Percentiles rank a stretch among this genome's conserved stretches.
Conservation (phyloP, 2,113 vertebrate genomes). For the Gopherus evgoodei region DNA sequence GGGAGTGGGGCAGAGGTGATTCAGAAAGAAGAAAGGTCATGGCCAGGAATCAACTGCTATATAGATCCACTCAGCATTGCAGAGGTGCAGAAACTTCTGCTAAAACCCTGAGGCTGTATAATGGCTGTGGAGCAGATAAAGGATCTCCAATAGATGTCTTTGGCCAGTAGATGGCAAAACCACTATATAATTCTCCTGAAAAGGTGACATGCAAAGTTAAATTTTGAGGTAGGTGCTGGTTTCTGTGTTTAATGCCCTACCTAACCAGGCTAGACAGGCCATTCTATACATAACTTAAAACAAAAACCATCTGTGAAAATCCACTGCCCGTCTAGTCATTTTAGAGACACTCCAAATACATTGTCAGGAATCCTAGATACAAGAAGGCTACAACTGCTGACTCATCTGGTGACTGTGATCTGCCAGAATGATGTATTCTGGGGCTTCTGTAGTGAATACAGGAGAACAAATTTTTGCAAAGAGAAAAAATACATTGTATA, state of each 20-base stretch:
- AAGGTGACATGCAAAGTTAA: accelerated
- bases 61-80: not conserved
- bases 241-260: not conserved
- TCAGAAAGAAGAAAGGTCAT: not conserved
- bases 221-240: accelerated
- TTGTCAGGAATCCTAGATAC: not conserved
- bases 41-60: not conserved
- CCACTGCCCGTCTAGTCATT: too few relatives aligned
- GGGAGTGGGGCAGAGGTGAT: not conserved
- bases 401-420: not conserved
- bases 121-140: not conserved
- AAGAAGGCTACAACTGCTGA: not conserved
- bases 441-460: not conserved
- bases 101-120: not conserved
- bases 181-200: not conserved
- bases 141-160: accelerated
- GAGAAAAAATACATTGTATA: not conserved
- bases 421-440: not conserved
- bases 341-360: not conserved
- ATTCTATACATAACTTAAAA: not conserved
- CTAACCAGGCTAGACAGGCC: not conserved
- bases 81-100: accelerated
- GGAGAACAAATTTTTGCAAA: not conserved
- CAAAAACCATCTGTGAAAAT: not conserved
- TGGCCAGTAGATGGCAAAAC: constrained; percentile 62